Evolutionary conservation across 2,888 invertebrate species (phyloP).

Genomic region (Drosophila meridiana): DNA sequence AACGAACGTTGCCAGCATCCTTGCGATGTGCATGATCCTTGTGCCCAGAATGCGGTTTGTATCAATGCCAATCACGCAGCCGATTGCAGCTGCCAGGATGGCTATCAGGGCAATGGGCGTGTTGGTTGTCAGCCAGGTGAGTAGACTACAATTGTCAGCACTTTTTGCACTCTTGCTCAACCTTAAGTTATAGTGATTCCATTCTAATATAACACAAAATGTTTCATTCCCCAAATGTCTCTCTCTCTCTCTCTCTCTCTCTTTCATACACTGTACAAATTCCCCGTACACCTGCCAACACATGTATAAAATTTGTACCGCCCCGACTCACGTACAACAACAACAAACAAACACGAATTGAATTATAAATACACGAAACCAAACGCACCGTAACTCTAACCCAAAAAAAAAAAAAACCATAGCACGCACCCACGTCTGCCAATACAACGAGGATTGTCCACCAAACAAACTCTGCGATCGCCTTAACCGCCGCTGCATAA

Average conservation of each 20-base stretch:
- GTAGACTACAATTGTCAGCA: slow-evolving; percentile 63
- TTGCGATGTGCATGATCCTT: slow-evolving; percentile 93
- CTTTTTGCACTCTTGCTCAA: slow-evolving; percentile 50
- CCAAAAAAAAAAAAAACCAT: slow-evolving; percentile 44
- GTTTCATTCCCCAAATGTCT: slow-evolving; percentile 32
- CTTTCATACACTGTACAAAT: slow-evolving; percentile 83
- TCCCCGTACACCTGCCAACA: slow-evolving; percentile 64
- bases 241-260: slow-evolving; percentile 55
- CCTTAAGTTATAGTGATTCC: slow-evolving; percentile 48
- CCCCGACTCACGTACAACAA: slow-evolving; percentile 49
- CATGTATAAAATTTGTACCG: slow-evolving; percentile 74
- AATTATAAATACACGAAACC: slow-evolving; percentile 68
- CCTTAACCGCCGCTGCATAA: slow-evolving; percentile 93
- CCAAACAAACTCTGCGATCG: slow-evolving; percentile 94
- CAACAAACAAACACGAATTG: slow-evolving; percentile 40
- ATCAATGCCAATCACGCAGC: slow-evolving; percentile 94
- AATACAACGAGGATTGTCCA: slow-evolving; percentile 96
- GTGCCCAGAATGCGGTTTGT: slow-evolving; percentile 93
- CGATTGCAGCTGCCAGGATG: slow-evolving; percentile 94
- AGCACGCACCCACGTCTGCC: slow-evolving; percentile 87
- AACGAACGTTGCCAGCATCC: slow-evolving; percentile 94
- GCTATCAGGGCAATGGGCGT: slow-evolving; percentile 94
- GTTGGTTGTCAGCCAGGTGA: slow-evolving; percentile 92
- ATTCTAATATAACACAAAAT: slow-evolving; percentile 67
- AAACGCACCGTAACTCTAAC: slow-evolving; percentile 52